These are phyloP conservation scores for Drosophila truncata DNA, from an alignment of 1,140 invertebrate species.

Conservation along the genomic window DNA sequence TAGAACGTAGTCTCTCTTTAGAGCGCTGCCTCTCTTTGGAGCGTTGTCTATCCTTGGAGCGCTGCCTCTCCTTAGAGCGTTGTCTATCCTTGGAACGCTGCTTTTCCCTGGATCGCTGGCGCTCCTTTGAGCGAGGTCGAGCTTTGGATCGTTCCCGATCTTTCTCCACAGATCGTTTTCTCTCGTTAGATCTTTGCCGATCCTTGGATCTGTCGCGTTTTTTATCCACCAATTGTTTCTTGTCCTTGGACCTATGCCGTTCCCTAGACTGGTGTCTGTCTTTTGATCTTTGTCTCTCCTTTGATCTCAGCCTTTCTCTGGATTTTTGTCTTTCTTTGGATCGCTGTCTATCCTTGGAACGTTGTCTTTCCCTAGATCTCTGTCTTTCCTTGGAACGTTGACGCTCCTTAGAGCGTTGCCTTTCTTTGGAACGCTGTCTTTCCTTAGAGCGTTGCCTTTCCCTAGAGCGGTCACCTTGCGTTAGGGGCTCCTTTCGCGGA, in stretches of 20 bases:
- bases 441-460: slow-evolving; percentile 41
- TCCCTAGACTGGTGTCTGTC: slow-evolving; percentile 26
- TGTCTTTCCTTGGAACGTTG: not conserved
- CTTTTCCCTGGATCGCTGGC: slow-evolving; percentile 32
- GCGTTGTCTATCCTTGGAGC: slow-evolving; percentile 19
- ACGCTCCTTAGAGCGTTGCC: not conserved
- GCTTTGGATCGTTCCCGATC: slow-evolving; percentile 44
- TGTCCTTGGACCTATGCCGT: slow-evolving; percentile 19
- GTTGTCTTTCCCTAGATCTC: slow-evolving; percentile 1
- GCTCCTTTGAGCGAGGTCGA: slow-evolving; percentile 35
- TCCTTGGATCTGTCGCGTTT: slow-evolving; percentile 31
- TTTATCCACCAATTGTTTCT: slow-evolving; percentile 24
- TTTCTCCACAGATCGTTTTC: slow-evolving; percentile 34
- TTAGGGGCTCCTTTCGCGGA: slow-evolving; percentile 36
- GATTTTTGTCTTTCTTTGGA: slow-evolving; percentile 41
- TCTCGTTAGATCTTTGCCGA: slow-evolving; percentile 18
- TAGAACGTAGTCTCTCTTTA: slow-evolving; percentile 12
- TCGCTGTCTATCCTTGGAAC: slow-evolving; percentile 36
- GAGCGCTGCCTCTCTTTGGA: slow-evolving; percentile 23
- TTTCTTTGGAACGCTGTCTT: not conserved
- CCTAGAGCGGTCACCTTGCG: slow-evolving; percentile 30
- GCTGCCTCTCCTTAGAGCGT: slow-evolving; percentile 11
- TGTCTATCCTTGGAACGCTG: slow-evolving; percentile 17
- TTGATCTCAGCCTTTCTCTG: slow-evolving; percentile 39
- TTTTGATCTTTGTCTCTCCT: slow-evolving; percentile 24